These are phyloP conservation scores for Mus minutoides DNA, from an alignment of 2,797 vertebrate species.

Conservation along the genomic window DNA sequence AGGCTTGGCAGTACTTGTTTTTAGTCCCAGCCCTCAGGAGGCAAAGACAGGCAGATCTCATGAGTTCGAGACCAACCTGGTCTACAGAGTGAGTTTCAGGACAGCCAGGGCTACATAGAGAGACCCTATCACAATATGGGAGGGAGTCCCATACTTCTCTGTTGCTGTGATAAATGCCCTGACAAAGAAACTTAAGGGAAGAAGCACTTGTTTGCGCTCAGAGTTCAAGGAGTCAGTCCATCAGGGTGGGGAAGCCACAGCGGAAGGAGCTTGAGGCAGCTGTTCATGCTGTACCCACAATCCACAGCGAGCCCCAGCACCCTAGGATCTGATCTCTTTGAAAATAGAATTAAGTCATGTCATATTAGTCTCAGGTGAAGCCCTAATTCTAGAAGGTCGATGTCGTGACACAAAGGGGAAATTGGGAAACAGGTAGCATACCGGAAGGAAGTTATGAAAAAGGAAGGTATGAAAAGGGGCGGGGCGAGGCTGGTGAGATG, in stretches of 20 bases:
- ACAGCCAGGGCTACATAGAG: background rate
- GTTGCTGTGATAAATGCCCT: background rate
- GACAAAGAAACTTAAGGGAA: background rate
- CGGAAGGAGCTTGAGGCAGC: background rate
- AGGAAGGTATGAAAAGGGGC: background rate
- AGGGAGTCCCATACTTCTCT: background rate
- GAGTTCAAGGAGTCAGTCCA: background rate
- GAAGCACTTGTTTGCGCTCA: too few species aligned
- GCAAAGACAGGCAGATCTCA: background rate
- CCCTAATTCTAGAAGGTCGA: background rate
- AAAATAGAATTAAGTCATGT: too few species aligned
- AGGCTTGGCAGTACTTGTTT: background rate
- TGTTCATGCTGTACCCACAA: background rate
- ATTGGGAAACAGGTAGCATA: background rate
- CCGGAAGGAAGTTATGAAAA: background rate
- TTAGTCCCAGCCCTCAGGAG: background rate
- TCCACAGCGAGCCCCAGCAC: background rate
- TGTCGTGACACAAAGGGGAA: background rate
- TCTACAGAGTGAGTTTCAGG: background rate
- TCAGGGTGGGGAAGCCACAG: background rate
- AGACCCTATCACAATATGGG: background rate
- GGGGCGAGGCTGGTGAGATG: too few species aligned
- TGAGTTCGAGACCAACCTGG: background rate
- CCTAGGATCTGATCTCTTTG: background rate
- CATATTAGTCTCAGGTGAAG: background rate